Evolutionary conservation across 2,113 vertebrate genomes (phyloP).

Genomic region (Pelodiscus sinensis): DNA sequence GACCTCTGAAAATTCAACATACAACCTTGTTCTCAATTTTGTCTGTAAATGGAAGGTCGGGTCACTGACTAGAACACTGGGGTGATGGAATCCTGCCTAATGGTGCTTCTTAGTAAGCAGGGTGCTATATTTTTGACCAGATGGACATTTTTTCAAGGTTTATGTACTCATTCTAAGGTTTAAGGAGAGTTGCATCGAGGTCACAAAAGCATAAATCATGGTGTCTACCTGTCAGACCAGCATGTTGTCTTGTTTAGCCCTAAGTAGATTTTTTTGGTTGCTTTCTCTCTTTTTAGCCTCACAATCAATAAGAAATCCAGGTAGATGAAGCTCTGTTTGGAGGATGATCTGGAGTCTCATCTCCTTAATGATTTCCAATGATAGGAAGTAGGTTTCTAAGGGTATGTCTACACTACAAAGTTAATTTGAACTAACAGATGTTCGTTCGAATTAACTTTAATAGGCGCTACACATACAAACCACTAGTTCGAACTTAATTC

Average conservation of each 20-base stretch:
- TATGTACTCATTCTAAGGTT: background rate
- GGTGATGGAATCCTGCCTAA: background rate
- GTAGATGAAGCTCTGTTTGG: background rate
- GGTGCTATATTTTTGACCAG: background rate
- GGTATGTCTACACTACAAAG: background rate
- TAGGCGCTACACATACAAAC: too few relatives aligned
- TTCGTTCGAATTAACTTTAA: too few relatives aligned
- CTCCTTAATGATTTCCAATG: background rate
- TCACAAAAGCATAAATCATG: background rate
- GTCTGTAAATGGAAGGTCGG: background rate
- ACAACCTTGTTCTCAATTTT: background rate
- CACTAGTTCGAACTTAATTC: too few relatives aligned
- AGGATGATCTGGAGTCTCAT: background rate
- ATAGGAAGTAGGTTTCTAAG: background rate
- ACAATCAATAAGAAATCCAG: background rate
- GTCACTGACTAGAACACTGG: background rate
- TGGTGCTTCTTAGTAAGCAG: background rate
- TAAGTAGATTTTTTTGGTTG: background rate
- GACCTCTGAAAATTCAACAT: background rate
- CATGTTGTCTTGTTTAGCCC: background rate
- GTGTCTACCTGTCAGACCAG: background rate
- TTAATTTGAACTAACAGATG: too few relatives aligned
- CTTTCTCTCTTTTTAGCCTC: background rate
- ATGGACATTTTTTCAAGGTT: background rate
- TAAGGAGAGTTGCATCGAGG: background rate